These are phyloP conservation scores for Pheosia tremula DNA, from an alignment of 2,888 invertebrate genomes.

Conservation along the genomic window DNA sequence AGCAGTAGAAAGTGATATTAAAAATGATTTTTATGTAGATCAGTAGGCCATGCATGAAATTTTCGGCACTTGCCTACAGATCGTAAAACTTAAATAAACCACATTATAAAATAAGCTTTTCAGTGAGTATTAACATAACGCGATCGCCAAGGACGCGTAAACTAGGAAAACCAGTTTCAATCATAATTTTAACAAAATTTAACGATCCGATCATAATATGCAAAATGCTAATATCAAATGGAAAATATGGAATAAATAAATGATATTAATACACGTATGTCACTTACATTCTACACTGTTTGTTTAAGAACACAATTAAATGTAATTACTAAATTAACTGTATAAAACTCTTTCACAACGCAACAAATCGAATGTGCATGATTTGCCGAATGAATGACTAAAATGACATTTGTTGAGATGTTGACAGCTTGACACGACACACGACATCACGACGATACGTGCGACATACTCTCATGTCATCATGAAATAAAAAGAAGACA, in stretches of 20 bases:
- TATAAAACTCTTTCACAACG: conserved; percentile 40
- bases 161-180: conserved; percentile 66
- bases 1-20: conserved; percentile 48
- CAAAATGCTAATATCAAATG: conserved; percentile 8
- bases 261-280: conserved; percentile 5
- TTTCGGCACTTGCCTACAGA: conserved; percentile 16
- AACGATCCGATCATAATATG: conserved; percentile 18
- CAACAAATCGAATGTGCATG: conserved; percentile 60
- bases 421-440: not conserved
- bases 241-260: not conserved
- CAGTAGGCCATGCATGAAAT: conserved; percentile 48
- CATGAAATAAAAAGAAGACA: no score
- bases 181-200: conserved; percentile 49
- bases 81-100: conserved; percentile 14
- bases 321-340: conserved; percentile 38
- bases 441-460: no score
- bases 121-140: conserved; percentile 49
- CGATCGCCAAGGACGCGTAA: conserved; percentile 58
- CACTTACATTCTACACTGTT: conserved; percentile 42
- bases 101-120: conserved; percentile 10
- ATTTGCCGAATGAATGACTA: conserved; percentile 61
- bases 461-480: no score
- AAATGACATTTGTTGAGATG: not conserved
- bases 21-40: conserved; percentile 42
- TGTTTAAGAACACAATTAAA: conserved; percentile 34